These are phyloP conservation scores for Dolichopus griseipennis DNA, from an alignment of 2,888 invertebrate species.

Conservation along the genomic window DNA sequence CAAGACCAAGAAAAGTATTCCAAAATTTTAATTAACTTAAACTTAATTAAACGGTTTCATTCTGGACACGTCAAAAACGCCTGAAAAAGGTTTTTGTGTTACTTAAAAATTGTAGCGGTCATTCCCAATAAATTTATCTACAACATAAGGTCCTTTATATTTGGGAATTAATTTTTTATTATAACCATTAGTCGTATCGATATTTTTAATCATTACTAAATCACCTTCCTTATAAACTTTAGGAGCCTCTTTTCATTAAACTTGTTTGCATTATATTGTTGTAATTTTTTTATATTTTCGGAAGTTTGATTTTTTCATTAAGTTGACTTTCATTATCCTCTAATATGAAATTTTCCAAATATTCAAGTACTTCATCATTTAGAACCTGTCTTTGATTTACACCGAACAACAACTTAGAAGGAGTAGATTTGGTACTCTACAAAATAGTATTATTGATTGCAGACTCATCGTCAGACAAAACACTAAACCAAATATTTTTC, in stretches of 20 bases:
- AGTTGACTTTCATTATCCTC: constrained; percentile 9
- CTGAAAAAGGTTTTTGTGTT: constrained; percentile 2
- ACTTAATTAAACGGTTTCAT: background rate
- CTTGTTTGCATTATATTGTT: constrained; percentile 12
- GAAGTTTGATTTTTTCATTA: background rate
- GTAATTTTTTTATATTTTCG: constrained; percentile 12
- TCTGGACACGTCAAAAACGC: background rate
- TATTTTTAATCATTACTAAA: constrained; percentile 26
- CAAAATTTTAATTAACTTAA: too few relatives aligned
- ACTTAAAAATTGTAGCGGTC: background rate
- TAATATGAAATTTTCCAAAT: constrained; percentile 14
- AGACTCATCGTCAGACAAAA: constrained; percentile 24
- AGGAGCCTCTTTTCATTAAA: constrained; percentile 8
- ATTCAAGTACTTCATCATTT: constrained; percentile 22
- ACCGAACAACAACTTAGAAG: constrained; percentile 28
- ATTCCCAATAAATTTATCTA: background rate
- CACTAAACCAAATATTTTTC: constrained; percentile 13
- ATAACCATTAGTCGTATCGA: constrained; percentile 22
- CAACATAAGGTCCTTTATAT: background rate
- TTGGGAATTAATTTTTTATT: constrained; percentile 28
- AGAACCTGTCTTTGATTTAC: constrained; percentile 25
- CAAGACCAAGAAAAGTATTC: too few relatives aligned
- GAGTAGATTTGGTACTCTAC: constrained; percentile 25
- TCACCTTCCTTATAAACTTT: constrained; percentile 18
- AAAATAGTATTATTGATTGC: constrained; percentile 27